Base-by-base conservation (phyloP, 1,140 invertebrate genomes). In the Epicauta chinensis region DNA sequence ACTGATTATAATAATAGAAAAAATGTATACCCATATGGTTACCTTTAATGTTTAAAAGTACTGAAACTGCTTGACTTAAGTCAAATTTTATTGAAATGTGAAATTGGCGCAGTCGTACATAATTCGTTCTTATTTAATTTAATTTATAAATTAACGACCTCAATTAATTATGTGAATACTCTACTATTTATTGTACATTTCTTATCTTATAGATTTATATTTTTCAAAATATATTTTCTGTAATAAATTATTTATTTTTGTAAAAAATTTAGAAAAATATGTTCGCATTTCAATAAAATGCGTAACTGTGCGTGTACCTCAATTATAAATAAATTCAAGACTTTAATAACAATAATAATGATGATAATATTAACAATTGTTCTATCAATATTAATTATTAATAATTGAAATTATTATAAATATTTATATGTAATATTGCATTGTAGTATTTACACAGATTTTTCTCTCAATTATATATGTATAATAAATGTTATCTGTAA, bases 261-360 rank as follows among this genome's bases (percentile, higher is more conserved):
- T 47, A 47, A 39, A 16, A 23, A n/a, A 17, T 29, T 41, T 51
- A 40, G 7, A 5, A 23, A 23, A 23, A 3, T 5, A 23, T 23
- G 4, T 51, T 51, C 44, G 35, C 50, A 44, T 51, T 51, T 51
- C 50, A 51, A 51, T 51, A 51, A 51, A 51, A 51, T 35, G 40
- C 32, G 29, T 51, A 35, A 51, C 38, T 34, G 23, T 23, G 23
- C 23, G 38, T 51, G 48, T 51, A 51, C 48, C 48, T 51, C 48
- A 42, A 29, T 34, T 34, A 34, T 34, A n/a, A 34, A 34, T 3
- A 34, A n/a, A 12, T 34, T 3, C 32, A 11, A 34, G 12, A 34
- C 32, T 34, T 34, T 34, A 11, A n/a, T 11, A 10, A 38, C 13
- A 15, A 16, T 38, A 15, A 15, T 38, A 38, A 15, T 13, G 36